Conservation (phyloP, 2,888 invertebrate species). For the Loripinus fragilis region DNA sequence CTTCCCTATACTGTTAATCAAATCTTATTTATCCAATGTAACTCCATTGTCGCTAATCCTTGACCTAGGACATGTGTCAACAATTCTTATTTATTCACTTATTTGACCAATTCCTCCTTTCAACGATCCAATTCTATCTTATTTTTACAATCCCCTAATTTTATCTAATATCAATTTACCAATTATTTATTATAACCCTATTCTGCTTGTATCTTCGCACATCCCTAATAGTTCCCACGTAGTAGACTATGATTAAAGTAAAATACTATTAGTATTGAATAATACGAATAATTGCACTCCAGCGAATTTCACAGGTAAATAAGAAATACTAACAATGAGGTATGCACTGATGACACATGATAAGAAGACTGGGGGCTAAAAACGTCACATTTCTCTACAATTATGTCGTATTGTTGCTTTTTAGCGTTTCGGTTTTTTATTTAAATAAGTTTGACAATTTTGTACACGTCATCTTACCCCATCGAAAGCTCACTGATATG, state of each 20-base stretch:
- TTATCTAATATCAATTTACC: conserved; percentile 22
- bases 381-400: conserved; percentile 17
- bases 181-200: conserved; percentile 12
- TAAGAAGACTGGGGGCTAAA: conserved; percentile 12
- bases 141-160: conserved; percentile 22
- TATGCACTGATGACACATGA: conserved; percentile 14
- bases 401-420: conserved; percentile 13
- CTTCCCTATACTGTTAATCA: conserved; percentile 12
- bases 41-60: conserved; percentile 12
- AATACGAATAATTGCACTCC: conserved; percentile 4
- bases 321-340: conserved; percentile 14
- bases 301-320: conserved; percentile 16
- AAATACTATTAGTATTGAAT: conserved; percentile 20
- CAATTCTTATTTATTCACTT: conserved; percentile 18
- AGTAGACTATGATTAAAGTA: conserved; percentile 14
- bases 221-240: conserved; percentile 17
- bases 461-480: neutral
- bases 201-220: conserved; percentile 17
- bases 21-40: conserved; percentile 19
- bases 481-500: too few relatives aligned
- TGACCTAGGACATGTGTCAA: conserved; percentile 18
- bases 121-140: conserved; percentile 9
- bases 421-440: conserved; percentile 6
- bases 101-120: conserved; percentile 9
- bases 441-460: conserved; percentile 16